Base-by-base conservation (phyloP, 2,888 invertebrate species). In the Magallana nippona region DNA sequence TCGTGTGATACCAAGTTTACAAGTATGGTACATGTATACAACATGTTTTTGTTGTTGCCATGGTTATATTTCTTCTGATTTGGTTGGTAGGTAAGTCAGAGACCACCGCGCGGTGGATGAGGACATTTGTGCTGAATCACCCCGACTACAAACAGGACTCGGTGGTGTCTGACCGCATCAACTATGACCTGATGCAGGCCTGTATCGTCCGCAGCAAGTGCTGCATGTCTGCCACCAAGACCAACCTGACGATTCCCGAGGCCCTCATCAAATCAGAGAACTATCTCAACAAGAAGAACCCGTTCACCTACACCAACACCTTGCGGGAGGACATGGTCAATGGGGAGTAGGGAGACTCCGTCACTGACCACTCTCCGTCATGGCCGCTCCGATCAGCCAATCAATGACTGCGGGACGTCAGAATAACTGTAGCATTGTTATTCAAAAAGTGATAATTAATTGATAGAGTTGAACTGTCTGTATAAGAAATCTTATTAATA, bases 71-170 rank as follows among this genome's bases (percentile, higher is more conserved):
- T 8, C 44, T 8, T 17, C n/a, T n/a, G 3, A 60, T 60, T 60
- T 79, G 2, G 2, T 22, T 90, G 44, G 2, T 89, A 90, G 99
- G 99, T 55, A 97, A 98, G 94, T 96, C 98, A 83, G 95, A 96
- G 93, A 99, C 99, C 82, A 98, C 98, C 90, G 99, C 99, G 71
- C 95, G 97, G 57, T 99, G 98, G 98, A 97, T 99, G 93, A 96
- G 99, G 79, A 96, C 97, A 87, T 98, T 98, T 95, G 97, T 99
- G 83, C 95, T 96, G 63, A 95, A 95, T 19, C 99, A 99, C 95
- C 96, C 97, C 0, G 96, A 97, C 78, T 99, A 99, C 95, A 97
- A 97, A 92, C 95, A 97, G 93, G 99, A 99, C 94, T 98, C 99
- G 0, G 95, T 97, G 71, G 97, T 99, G 15, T 96, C 96, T 0